Percentiles rank a stretch among this genome's conserved stretches.
phyloP scores from a whole-genome alignment of 2,888 invertebrate species.

The Scelioninae gen. 2 region DNA sequence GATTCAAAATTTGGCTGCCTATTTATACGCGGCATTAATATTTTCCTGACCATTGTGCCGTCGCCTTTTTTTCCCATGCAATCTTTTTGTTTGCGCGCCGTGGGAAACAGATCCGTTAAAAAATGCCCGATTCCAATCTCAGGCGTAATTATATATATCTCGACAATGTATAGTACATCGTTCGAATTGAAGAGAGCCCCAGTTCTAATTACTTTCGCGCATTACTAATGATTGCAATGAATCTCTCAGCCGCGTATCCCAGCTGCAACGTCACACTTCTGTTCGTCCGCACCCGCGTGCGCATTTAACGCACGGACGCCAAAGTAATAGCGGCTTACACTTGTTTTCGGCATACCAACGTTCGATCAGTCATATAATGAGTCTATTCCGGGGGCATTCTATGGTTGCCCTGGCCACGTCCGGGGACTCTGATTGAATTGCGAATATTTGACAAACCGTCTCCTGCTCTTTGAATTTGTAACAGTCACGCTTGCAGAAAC shows the following conservation, averaged over 20 bases:
- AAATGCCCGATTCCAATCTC: conserved; percentile 41
- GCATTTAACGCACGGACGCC: no score
- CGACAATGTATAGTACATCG: conserved; percentile 33
- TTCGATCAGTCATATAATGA: conserved; percentile 68
- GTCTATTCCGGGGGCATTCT: conserved; percentile 66
- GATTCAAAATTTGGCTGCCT: conserved; percentile 18
- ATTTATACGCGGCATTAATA: conserved; percentile 24
- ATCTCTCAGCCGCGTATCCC: conserved; percentile 27
- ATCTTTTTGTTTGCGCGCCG: conserved; percentile 31
- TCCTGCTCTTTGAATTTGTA: no score
- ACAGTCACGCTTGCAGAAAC: no score
- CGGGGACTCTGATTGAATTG: no score
- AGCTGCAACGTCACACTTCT: conserved; percentile 9
- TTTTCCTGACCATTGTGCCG: conserved; percentile 19
- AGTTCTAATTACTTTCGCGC: conserved; percentile 58
- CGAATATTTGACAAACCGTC: no score
- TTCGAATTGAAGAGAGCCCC: conserved; percentile 44
- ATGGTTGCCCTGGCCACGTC: conserved; percentile 2
- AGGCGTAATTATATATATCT: conserved; percentile 37
- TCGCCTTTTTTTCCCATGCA: conserved; percentile 22
- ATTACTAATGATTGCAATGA: conserved; percentile 56
- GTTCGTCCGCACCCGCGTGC: conserved; percentile 12
- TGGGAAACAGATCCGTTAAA: conserved; percentile 45
- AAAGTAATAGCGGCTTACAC: conserved; percentile 60
- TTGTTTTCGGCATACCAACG: conserved; percentile 68